phyloP scores from a whole-genome alignment of 30 jellyfish, hydroid and myxozoan species.

The Turritopsis dohrnii region DNA sequence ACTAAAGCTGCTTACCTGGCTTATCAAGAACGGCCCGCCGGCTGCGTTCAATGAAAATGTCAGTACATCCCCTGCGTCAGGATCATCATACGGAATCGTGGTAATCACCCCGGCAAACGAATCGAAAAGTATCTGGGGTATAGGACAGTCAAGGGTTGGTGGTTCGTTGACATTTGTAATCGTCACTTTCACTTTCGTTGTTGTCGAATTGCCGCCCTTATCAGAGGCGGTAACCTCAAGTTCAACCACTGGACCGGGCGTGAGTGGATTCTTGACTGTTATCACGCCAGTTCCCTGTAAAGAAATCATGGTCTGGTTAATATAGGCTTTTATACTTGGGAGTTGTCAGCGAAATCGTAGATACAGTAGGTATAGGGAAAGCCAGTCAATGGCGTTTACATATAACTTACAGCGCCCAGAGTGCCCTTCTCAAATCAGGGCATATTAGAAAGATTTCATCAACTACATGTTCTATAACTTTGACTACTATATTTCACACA shows the following conservation, averaged over 20 bases:
- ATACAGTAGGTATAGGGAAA: too few species aligned
- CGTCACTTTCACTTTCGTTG: not conserved
- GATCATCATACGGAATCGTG: too few species aligned
- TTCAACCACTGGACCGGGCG: not conserved
- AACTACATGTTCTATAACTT: too few species aligned
- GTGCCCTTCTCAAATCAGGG: too few species aligned
- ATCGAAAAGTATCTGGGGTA: not conserved
- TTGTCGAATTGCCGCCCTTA: not conserved
- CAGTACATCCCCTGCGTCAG: not conserved
- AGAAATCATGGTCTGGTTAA: not conserved
- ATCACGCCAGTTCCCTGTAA: not conserved
- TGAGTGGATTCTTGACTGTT: not conserved
- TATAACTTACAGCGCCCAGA: too few species aligned
- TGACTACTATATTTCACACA: too few species aligned
- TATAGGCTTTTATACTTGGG: too few species aligned
- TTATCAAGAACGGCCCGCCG: not conserved
- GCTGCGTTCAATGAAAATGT: not conserved
- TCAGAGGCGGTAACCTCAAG: not conserved
- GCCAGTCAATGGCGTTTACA: too few species aligned
- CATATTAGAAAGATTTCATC: too few species aligned
- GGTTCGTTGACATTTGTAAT: not conserved
- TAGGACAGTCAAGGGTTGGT: not conserved
- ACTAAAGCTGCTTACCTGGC: too few species aligned
- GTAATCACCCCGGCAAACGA: not conserved
- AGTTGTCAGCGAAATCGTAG: too few species aligned